Evolutionary conservation across 2,888 invertebrate genomes (phyloP), one percentile per base, ranked within the genome.

Genomic region (Caenorhabditis virilis): DNA sequence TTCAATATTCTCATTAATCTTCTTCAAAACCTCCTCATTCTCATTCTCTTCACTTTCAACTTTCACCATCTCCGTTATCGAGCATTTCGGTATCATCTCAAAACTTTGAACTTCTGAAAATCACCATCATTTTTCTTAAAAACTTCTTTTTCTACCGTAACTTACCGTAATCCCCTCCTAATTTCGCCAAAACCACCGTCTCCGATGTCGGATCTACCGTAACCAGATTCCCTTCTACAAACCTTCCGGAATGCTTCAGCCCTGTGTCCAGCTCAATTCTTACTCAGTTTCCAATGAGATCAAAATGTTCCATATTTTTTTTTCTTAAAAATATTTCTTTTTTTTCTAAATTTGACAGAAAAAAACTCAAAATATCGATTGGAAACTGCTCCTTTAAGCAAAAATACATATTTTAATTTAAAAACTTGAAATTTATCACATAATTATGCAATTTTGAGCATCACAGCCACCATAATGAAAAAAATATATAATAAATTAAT

Each of bases 181-280:
- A 68, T 49, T 61, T 48, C 11, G 70, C 57, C 11, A 78, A 30
- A 3, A 74, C 63, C 11, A 78, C n/a, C 23, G 58, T 56, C 30
- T 55, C 52, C 3, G 63, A 62, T 15, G 65, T 52, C 11, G 78
- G 77, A 63, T 78, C 76, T 1, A 62, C 43, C 3, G 78, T 63
- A 30, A 70, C 58, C 16, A 78, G 55, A 52, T 74, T 70, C 7
- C 77, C 77, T n/a, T n/a, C n/a, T 7, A 4, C n/a, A 7, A n/a
- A 36, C n/a, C n/a, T 36, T 7, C n/a, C 11, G 4, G 11, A 36
- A 15, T 7, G 4, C 7, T n/a, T 36, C n/a, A 5, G 36, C 9
- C n/a, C 36, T 13, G 57, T 41, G 41, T 50, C 50, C 25, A 61
- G 15, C 5, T 54, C 50, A 25, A 59, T 46, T 18, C 50, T 35